A percentile compares a stretch with the other conserved stretches of the same genome.
Evolutionary conservation across 2,888 invertebrate genomes (phyloP).

Genomic region (Nemapogon koenigi): DNA sequence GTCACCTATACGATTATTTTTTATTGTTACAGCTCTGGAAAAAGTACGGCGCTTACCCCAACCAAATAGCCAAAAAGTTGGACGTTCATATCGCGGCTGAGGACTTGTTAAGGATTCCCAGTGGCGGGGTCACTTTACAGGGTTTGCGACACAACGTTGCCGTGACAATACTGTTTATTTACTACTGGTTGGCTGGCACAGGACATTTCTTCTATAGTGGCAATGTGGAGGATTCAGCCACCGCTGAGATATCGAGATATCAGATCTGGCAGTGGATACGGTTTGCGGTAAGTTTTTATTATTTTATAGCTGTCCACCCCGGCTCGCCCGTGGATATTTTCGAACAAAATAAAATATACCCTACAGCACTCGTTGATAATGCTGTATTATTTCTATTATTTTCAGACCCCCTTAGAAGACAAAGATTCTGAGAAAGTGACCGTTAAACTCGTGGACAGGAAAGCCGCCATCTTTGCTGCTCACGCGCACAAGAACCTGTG

Average conservation of each 20-base stretch:
- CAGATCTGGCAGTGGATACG: conserved; percentile 80
- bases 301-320: neutral
- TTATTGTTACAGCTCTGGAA: conserved; percentile 48
- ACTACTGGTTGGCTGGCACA: conserved; percentile 71
- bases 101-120: conserved; percentile 65
- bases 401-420: conserved; percentile 62
- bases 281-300: conserved; percentile 50
- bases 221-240: conserved; percentile 75
- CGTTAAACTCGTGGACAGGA: conserved; percentile 47
- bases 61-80: conserved; percentile 56
- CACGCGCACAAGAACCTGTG: conserved; percentile 50
- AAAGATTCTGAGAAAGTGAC: conserved; percentile 45
- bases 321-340: neutral
- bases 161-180: conserved; percentile 71
- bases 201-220: conserved; percentile 72
- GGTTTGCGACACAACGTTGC: conserved; percentile 71
- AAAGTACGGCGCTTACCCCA: conserved; percentile 44
- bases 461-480: conserved; percentile 44
- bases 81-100: conserved; percentile 36
- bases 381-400: conserved; percentile 12
- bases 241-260: conserved; percentile 75
- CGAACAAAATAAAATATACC: neutral
- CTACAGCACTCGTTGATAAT: neutral
- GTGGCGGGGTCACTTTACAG: conserved; percentile 67
- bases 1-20: neutral